Conservation (phyloP, 2,113 vertebrate genomes). For the Macquaria ambigua region DNA sequence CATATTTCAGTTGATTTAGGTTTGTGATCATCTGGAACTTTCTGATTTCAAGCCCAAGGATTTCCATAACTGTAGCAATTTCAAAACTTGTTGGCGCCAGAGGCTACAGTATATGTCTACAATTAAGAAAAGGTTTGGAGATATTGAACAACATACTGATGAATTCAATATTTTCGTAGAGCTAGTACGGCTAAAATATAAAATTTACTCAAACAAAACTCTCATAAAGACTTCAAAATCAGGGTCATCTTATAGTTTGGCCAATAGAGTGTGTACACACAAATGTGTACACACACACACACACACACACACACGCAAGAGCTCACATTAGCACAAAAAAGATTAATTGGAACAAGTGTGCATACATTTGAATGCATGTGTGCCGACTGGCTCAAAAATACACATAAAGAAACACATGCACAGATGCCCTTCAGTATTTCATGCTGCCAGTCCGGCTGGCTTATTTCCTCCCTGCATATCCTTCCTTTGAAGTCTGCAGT, state of each 20-base stretch:
- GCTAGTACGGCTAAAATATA: background rate
- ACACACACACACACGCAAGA: background rate
- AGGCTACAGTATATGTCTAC: background rate
- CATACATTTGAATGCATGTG: conserved; percentile 3
- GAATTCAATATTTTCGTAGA: background rate
- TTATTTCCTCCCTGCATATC: conserved; percentile 45
- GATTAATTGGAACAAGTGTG: background rate
- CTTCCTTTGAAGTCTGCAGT: conserved; percentile 66
- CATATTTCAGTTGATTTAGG: background rate
- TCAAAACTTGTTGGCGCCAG: background rate
- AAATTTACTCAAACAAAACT: background rate
- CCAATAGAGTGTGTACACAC: background rate
- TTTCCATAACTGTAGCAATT: background rate
- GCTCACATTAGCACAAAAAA: background rate
- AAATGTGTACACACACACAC: background rate
- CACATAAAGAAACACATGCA: conserved; percentile 32
- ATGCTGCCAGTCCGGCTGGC: conserved; percentile 7
- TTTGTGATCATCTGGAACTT: background rate
- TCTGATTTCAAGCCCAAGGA: background rate
- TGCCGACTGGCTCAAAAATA: conserved; percentile 3
- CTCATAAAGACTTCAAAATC: background rate
- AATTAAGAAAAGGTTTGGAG: background rate
- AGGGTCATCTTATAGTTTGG: background rate
- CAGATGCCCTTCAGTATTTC: conserved; percentile 45
- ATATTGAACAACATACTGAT: background rate